Conservation (phyloP, 2,888 invertebrate species). For the Caenorhabditis sp. region DNA sequence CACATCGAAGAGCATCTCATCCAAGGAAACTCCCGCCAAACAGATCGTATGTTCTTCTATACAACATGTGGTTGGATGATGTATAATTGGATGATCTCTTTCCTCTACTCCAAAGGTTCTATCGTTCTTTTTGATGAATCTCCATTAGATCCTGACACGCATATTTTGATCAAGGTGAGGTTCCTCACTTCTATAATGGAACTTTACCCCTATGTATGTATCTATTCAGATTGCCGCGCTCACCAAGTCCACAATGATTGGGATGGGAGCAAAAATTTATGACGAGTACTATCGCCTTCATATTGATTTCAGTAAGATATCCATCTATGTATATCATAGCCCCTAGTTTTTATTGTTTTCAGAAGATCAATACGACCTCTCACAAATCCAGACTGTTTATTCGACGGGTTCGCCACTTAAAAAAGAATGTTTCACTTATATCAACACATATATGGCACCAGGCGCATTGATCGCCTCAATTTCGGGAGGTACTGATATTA, state of each 20-base stretch:
- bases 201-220: too few species aligned
- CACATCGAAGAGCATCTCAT: slow-evolving; percentile 76
- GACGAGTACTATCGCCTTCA: slow-evolving; percentile 74
- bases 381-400: slow-evolving; percentile 73
- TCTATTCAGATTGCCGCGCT: slow-evolving; percentile 38
- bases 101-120: slow-evolving; percentile 67
- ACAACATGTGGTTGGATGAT: slow-evolving; percentile 78
- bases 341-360: slow-evolving; percentile 32
- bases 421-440: slow-evolving; percentile 75
- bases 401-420: slow-evolving; percentile 73
- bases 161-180: slow-evolving; percentile 74
- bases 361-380: slow-evolving; percentile 73
- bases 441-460: slow-evolving; percentile 74
- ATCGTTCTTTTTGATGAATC: slow-evolving; percentile 76
- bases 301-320: slow-evolving; percentile 57
- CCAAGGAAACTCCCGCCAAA: slow-evolving; percentile 73
- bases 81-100: slow-evolving; percentile 76
- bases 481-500: slow-evolving; percentile 76
- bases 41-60: slow-evolving; percentile 76
- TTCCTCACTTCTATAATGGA: too few species aligned
- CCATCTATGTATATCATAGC: background rate
- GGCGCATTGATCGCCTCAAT: slow-evolving; percentile 62
- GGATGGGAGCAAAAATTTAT: slow-evolving; percentile 76
- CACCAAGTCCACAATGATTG: slow-evolving; percentile 74
- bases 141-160: slow-evolving; percentile 74